phyloP scores from a whole-genome alignment of 2,113 vertebrate species.

The Platichthys flesus region DNA sequence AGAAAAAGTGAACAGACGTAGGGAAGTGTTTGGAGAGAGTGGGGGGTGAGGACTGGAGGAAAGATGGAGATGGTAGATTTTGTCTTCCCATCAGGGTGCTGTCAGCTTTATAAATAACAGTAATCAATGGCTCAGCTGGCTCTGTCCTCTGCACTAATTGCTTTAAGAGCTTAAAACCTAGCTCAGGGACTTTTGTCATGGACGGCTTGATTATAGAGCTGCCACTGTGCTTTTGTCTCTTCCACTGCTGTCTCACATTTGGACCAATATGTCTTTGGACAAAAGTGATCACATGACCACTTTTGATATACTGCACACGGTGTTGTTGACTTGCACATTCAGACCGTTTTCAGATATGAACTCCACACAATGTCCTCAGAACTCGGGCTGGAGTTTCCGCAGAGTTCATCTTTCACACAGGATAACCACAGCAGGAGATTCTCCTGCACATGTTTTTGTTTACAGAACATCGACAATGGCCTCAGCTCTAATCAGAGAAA shows the following conservation, averaged over 20 bases:
- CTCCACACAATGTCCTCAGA: too few species aligned
- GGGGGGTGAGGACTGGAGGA: conserved; percentile 6
- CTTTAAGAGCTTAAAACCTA: conserved; percentile 74
- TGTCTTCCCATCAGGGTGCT: conserved; percentile 69
- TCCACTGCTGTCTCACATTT: conserved; percentile 14
- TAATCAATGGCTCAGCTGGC: conserved; percentile 79
- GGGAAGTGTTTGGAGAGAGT: neutral
- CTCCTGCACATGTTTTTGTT: too few species aligned
- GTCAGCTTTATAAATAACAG: conserved; percentile 81
- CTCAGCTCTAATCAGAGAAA: too few species aligned
- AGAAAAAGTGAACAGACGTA: conserved; percentile 35
- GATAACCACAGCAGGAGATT: too few species aligned
- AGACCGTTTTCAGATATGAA: too few species aligned
- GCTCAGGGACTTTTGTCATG: conserved; percentile 46
- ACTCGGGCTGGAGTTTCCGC: too few species aligned
- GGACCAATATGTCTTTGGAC: neutral
- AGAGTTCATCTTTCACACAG: too few species aligned
- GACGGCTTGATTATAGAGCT: conserved; percentile 28
- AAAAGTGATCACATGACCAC: neutral
- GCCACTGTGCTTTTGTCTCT: conserved; percentile 42
- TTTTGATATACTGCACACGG: neutral
- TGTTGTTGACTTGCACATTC: too few species aligned
- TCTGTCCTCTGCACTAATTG: conserved; percentile 75
- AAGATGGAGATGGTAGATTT: conserved; percentile 56
- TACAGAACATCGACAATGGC: too few species aligned